A percentile compares a stretch with the other conserved stretches of the same genome.
Evolutionary conservation across 2,888 invertebrate species (phyloP).

Genomic region (Anarsia innoxiella): DNA sequence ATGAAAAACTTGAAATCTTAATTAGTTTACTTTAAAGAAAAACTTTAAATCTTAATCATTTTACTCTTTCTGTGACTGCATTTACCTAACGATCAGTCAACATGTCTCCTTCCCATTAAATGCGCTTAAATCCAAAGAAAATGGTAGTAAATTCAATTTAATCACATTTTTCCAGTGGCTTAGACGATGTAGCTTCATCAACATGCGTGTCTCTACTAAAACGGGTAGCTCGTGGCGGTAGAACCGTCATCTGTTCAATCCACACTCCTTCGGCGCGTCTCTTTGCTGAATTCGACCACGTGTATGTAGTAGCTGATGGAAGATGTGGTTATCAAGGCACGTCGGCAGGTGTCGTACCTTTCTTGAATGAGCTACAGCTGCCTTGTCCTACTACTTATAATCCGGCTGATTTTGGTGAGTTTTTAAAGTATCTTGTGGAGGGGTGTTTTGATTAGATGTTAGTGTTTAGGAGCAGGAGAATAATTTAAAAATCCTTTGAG

Average conservation of each 20-base stretch:
- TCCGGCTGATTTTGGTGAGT: conserved; percentile 96
- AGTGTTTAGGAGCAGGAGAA: too few relatives aligned
- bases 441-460: too few relatives aligned
- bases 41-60: too few relatives aligned
- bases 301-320: conserved; percentile 91
- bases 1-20: too few relatives aligned
- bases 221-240: conserved; percentile 86
- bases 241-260: conserved; percentile 94
- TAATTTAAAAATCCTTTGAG: too few relatives aligned
- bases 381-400: conserved; percentile 95
- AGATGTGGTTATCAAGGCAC: conserved; percentile 93
- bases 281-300: conserved; percentile 93
- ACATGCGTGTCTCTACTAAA: conserved; percentile 92
- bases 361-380: conserved; percentile 83
- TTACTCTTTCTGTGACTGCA: too few relatives aligned
- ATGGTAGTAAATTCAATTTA: too few relatives aligned
- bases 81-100: too few relatives aligned
- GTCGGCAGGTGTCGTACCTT: conserved; percentile 86
- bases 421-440: too few relatives aligned
- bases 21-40: too few relatives aligned
- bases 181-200: conserved; percentile 92
- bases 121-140: too few relatives aligned
- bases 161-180: conserved; percentile 85
- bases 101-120: too few relatives aligned
- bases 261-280: conserved; percentile 97